Base-by-base conservation (phyloP, 2,113 vertebrate species). In the Rhegmatorhina hoffmannsi region DNA sequence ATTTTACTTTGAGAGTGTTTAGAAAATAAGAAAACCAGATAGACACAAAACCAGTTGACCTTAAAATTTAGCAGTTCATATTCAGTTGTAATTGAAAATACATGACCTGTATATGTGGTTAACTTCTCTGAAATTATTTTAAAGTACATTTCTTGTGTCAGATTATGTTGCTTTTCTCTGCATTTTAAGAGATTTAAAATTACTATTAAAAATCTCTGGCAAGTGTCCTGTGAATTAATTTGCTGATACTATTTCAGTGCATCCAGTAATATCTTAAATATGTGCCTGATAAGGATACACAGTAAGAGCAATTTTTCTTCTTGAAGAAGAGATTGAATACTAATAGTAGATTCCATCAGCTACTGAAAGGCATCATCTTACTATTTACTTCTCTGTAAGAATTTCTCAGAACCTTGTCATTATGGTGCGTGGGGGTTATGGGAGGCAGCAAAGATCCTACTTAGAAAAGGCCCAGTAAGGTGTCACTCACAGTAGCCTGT, bases 71-170 rank as follows among this genome's bases (percentile, higher is more conserved):
- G 40, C 1, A 0, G 10, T 77, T 91, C 52, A 10, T 18, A 40
- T 85, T 83, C 46, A 69, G 7, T n/a, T 68, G 25, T 60, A 77
- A 80, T 60, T 86, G 81, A 86, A 92, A 92, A 77, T 86, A 40
- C 8, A 5, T 70, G 17, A 12, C 24, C 17, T 78, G 21, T 74
- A 50, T 44, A n/a, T 70, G 18, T 66, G 23, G 11, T 80, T 95
- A 95, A 78, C 86, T 50, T 38, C 17, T 93, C 62, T 94, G 31
- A 85, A 90, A 80, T 63, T 28, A 50, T 86, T 84, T 84, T 44
- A 59, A 72, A 75, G 53, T 13, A 90, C 21, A 40, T 79, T 84
- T 90, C 40, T 84, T 89, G 63, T 75, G 55, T 72, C 55, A 50
- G 33, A 38, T 82, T 87, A 80, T 79, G 78, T 82, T 93, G 24